A percentile compares a stretch with the other conserved stretches of the same genome.
phyloP scores from a whole-genome alignment of 2,797 vertebrate genomes.

The Chelmon rostratus region DNA sequence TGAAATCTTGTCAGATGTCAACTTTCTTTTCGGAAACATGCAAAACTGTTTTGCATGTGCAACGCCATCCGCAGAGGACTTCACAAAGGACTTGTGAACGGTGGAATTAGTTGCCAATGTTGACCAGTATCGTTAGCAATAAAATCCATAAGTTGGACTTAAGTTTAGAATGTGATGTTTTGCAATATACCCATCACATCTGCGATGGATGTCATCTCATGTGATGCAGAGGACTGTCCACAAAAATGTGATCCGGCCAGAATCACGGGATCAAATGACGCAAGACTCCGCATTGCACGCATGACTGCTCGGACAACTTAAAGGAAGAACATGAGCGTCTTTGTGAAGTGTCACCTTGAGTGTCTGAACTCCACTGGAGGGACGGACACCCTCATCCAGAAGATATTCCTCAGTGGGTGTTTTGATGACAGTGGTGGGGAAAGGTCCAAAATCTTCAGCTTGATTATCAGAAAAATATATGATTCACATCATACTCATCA shows the following conservation, averaged over 20 bases:
- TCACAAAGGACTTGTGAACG: background rate
- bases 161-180: constrained; percentile 4
- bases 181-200: background rate
- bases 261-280: constrained; percentile 4
- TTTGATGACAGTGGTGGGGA: background rate
- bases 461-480: background rate
- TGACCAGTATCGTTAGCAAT: background rate
- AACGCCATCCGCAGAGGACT: background rate
- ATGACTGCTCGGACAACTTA: background rate
- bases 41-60: background rate
- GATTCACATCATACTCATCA: background rate
- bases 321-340: background rate
- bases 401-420: no score
- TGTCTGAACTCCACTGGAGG: background rate
- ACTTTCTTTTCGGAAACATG: background rate
- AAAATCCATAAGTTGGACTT: background rate
- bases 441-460: background rate
- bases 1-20: background rate
- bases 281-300: background rate
- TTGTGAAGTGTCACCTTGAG: background rate
- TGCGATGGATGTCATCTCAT: background rate
- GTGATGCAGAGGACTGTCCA: constrained; percentile 12
- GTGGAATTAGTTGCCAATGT: background rate
- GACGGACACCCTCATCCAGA: no score
- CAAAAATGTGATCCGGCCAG: constrained; percentile 6